These are phyloP conservation scores for Sepiola atlantica DNA, from an alignment of 2,888 invertebrate genomes.

Conservation along the genomic window DNA sequence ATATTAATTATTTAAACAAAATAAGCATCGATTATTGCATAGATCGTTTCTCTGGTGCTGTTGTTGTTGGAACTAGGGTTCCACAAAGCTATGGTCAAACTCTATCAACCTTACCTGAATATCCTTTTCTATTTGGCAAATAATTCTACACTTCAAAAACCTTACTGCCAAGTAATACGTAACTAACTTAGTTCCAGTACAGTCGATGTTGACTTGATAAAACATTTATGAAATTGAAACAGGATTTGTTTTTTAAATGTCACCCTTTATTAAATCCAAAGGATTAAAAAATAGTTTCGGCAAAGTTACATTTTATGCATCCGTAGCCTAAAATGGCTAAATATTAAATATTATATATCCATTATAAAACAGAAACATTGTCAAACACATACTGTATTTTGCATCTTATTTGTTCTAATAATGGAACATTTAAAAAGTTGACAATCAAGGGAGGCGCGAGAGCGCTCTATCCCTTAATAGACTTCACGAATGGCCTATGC, in stretches of 20 bases:
- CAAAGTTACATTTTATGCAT: neutral
- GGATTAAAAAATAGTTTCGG: neutral
- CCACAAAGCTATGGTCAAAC: too few species aligned
- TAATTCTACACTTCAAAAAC: too few species aligned
- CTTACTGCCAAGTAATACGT: too few species aligned
- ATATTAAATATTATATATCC: constrained; percentile 32
- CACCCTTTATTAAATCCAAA: neutral
- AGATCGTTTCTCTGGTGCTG: too few species aligned
- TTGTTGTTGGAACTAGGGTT: too few species aligned
- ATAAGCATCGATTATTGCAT: too few species aligned
- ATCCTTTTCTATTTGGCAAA: too few species aligned
- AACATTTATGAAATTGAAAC: neutral
- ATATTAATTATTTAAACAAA: too few species aligned
- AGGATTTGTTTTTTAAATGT: neutral
- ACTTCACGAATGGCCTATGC: too few species aligned
- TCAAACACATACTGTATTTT: neutral
- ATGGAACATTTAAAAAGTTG: neutral
- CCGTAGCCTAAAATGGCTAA: neutral
- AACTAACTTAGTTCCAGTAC: neutral
- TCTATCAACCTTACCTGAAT: too few species aligned
- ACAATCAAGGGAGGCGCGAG: too few species aligned
- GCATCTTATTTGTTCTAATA: neutral
- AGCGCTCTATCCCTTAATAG: too few species aligned
- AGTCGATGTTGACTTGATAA: neutral
- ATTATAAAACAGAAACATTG: neutral